Evolutionary conservation across 2,888 invertebrate genomes (phyloP).

Genomic region (Erynnis tages): DNA sequence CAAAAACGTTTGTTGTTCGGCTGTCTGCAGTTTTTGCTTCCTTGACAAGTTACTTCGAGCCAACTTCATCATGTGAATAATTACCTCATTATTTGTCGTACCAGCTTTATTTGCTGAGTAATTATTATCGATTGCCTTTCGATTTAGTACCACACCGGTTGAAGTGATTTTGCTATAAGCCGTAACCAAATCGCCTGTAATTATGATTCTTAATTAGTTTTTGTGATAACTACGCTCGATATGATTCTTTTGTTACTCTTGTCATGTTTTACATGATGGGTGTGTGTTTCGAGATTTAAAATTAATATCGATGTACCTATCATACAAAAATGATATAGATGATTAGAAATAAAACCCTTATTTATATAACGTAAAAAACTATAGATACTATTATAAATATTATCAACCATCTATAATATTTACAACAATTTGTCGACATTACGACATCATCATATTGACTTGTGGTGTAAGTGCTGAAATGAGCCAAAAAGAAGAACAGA

Average conservation of each 20-base stretch:
- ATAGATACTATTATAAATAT: no score
- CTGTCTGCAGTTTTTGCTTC: conserved; percentile 67
- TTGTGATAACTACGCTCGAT: background rate
- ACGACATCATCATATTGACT: no score
- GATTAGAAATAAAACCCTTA: no score
- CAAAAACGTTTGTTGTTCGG: conserved; percentile 67
- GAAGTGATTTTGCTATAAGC: background rate
- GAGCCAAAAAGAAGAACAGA: background rate
- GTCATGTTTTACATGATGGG: conserved; percentile 5
- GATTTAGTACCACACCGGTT: background rate
- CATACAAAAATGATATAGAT: background rate
- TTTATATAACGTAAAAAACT: no score
- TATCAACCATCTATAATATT: no score
- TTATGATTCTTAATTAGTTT: conserved; percentile 14
- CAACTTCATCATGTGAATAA: conserved; percentile 57
- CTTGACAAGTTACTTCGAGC: conserved; percentile 66
- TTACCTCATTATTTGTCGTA: conserved; percentile 66
- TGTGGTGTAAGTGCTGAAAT: background rate
- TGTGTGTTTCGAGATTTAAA: background rate
- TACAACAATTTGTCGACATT: no score
- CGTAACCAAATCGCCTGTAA: conserved; percentile 1
- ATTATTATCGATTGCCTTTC: conserved; percentile 35
- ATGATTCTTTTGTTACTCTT: background rate
- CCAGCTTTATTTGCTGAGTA: conserved; percentile 36
- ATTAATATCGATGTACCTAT: no score